phyloP scores from a whole-genome alignment of 2,888 invertebrate genomes.

The Leptothorax acervorum region DNA sequence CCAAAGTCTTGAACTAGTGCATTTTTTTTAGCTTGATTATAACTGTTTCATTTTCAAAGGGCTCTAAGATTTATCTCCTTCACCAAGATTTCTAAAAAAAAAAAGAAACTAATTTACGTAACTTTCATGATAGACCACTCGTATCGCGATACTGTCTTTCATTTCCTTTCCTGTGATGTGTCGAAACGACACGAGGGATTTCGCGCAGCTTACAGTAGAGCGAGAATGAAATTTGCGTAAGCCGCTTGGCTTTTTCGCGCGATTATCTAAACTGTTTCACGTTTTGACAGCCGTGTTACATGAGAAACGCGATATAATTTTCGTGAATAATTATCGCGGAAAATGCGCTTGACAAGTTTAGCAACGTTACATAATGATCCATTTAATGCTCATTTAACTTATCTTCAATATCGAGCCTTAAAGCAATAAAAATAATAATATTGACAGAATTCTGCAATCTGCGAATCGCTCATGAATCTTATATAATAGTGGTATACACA shows the following conservation, averaged over 20 bases:
- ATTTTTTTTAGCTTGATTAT: background rate
- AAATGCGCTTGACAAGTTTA: background rate
- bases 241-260: slow-evolving; percentile 14
- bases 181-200: background rate
- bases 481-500: background rate
- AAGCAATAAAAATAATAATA: background rate
- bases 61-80: background rate
- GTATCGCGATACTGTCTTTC: background rate
- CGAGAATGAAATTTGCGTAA: slow-evolving; percentile 20
- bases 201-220: background rate
- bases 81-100: background rate
- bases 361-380: background rate
- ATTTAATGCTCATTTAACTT: slow-evolving; percentile 8
- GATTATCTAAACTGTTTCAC: background rate
- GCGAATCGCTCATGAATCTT: background rate
- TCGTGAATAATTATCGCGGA: background rate
- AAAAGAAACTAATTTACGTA: background rate
- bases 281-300: slow-evolving; percentile 6
- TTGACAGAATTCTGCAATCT: background rate
- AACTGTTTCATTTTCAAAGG: background rate
- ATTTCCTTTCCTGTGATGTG: background rate
- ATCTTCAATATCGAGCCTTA: background rate
- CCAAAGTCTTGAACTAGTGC: background rate
- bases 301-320: slow-evolving; percentile 16
- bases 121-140: background rate